Evolutionary conservation across 2,113 vertebrate genomes (phyloP).

Genomic region (Collichthys lucidus): DNA sequence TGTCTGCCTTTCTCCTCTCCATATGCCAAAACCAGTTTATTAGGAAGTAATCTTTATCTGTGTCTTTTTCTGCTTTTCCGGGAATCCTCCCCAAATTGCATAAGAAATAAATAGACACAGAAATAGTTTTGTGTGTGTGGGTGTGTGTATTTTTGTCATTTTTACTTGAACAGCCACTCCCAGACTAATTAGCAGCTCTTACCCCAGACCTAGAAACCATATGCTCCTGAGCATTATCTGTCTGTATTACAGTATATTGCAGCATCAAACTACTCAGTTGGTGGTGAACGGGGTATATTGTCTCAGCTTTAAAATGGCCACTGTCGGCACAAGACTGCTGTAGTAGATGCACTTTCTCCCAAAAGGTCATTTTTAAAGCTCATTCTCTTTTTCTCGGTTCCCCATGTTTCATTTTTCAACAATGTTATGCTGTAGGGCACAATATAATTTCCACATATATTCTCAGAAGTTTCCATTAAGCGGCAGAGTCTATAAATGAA

Average conservation of each 20-base stretch:
- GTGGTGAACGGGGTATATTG: slow-evolving; percentile 11
- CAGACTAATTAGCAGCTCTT: slow-evolving; percentile 50
- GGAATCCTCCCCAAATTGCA: background rate
- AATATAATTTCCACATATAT: background rate
- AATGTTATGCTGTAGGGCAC: background rate
- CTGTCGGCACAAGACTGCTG: slow-evolving; percentile 7
- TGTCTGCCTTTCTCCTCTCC: background rate
- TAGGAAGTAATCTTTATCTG: no score
- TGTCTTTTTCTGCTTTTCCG: background rate
- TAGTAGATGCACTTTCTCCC: slow-evolving; percentile 18
- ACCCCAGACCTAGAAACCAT: slow-evolving; percentile 36
- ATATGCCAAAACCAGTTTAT: background rate
- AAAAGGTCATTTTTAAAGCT: slow-evolving; percentile 16
- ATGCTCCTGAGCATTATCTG: slow-evolving; percentile 45
- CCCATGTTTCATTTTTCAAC: background rate
- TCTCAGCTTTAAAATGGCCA: slow-evolving; percentile 26
- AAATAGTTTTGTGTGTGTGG: no score
- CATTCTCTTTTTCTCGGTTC: background rate
- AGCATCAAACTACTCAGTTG: slow-evolving; percentile 34
- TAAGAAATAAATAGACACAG: background rate
- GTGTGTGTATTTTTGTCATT: slow-evolving; percentile 13
- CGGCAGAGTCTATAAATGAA: background rate
- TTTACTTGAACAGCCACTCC: slow-evolving; percentile 14
- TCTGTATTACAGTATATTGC: slow-evolving; percentile 29
- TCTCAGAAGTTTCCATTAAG: background rate